Evolutionary conservation across 2,888 invertebrate genomes (phyloP).

Genomic region (Boloria selene): DNA sequence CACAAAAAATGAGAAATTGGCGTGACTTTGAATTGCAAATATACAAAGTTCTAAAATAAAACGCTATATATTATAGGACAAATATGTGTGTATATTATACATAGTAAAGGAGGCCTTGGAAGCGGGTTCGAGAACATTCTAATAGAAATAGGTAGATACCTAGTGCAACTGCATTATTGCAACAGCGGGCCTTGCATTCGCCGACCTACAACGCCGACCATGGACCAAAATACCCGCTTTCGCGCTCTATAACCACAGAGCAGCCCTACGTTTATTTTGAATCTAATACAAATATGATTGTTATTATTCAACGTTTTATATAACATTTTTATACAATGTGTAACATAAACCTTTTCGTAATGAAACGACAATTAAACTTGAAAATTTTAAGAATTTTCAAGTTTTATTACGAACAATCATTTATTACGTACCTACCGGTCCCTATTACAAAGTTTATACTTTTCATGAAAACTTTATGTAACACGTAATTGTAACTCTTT

Average conservation of each 20-base stretch:
- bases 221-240: constrained; percentile 78
- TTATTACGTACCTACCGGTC: background rate
- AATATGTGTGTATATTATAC: constrained; percentile 13
- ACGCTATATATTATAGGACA: constrained; percentile 8
- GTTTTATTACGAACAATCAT: background rate
- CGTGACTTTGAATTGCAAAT: too few relatives aligned
- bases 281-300: background rate
- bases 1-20: too few relatives aligned
- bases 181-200: constrained; percentile 79
- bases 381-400: too few relatives aligned
- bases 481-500: constrained; percentile 3
- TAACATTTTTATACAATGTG: too few relatives aligned
- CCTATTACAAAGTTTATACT: constrained; percentile 13
- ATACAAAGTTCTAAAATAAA: too few relatives aligned
- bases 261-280: constrained; percentile 36
- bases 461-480: constrained; percentile 8
- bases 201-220: constrained; percentile 68
- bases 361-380: background rate
- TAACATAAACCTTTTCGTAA: background rate
- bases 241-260: constrained; percentile 54
- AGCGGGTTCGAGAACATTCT: constrained; percentile 59
- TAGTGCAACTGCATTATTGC: constrained; percentile 74
- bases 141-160: constrained; percentile 49
- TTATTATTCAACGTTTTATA: background rate
- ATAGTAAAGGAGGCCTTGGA: constrained; percentile 42